These are phyloP conservation scores for Sapayoa aenigma DNA, from an alignment of 2,113 vertebrate species.

Conservation along the genomic window DNA sequence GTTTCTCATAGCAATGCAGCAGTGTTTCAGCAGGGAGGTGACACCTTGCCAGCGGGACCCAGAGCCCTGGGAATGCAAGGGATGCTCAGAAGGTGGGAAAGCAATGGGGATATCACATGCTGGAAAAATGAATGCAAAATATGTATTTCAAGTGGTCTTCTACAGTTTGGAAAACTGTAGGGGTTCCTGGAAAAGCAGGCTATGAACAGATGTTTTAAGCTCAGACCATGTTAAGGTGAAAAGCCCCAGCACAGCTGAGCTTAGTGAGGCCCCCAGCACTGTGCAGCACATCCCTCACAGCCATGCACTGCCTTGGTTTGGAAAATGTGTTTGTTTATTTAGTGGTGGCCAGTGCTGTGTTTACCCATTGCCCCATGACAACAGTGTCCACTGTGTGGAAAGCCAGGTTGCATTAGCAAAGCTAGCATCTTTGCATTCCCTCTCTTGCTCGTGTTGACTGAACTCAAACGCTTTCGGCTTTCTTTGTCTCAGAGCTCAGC, in stretches of 20 bases:
- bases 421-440: background rate
- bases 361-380: background rate
- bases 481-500: background rate
- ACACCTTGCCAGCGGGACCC: background rate
- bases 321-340: background rate
- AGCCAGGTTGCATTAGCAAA: background rate
- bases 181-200: background rate
- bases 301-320: background rate
- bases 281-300: background rate
- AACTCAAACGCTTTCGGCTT: background rate
- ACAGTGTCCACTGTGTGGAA: background rate
- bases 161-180: background rate
- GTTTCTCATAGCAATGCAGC: background rate
- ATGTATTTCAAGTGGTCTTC: background rate
- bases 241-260: background rate
- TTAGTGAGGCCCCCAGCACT: fast-evolving
- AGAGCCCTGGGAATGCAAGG: background rate
- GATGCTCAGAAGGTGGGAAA: background rate
- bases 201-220: background rate
- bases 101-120: background rate
- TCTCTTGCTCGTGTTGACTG: background rate
- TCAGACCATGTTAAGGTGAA: background rate
- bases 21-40: background rate
- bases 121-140: background rate
- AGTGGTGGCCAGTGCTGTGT: background rate